phyloP scores from a whole-genome alignment of 2,113 vertebrate genomes.

The Bungarus multicinctus region DNA sequence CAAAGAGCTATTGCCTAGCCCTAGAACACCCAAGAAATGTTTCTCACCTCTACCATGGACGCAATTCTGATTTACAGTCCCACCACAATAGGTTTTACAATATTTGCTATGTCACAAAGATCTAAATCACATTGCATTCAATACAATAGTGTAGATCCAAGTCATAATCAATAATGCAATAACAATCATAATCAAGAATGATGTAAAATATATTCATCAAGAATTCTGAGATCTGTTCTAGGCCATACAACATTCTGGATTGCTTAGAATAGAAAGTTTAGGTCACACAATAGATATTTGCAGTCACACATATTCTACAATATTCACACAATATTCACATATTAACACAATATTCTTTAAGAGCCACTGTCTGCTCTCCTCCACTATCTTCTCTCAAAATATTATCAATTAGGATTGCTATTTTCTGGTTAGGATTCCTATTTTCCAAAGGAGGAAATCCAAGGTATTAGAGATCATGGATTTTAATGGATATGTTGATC shows the following conservation, averaged over 20 bases:
- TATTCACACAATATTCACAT: not conserved
- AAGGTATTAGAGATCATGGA: not conserved
- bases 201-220: not conserved
- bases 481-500: not conserved
- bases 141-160: not conserved
- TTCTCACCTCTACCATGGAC: not conserved
- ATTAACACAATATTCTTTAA: not conserved
- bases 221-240: not conserved
- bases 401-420: not conserved
- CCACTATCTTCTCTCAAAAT: not conserved
- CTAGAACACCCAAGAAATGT: not conserved
- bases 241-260: not conserved
- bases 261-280: not conserved
- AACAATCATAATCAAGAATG: too few species aligned
- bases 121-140: not conserved
- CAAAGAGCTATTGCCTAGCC: not conserved
- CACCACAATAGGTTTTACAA: not conserved
- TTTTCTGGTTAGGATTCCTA: not conserved
- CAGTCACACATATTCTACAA: not conserved
- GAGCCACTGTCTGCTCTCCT: not conserved
- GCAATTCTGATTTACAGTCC: not conserved
- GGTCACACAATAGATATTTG: not conserved
- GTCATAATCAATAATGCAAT: not conserved
- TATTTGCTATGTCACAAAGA: not conserved
- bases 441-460: not conserved